Base-by-base conservation (phyloP, 2,888 invertebrate genomes). In the Parnassius apollo region DNA sequence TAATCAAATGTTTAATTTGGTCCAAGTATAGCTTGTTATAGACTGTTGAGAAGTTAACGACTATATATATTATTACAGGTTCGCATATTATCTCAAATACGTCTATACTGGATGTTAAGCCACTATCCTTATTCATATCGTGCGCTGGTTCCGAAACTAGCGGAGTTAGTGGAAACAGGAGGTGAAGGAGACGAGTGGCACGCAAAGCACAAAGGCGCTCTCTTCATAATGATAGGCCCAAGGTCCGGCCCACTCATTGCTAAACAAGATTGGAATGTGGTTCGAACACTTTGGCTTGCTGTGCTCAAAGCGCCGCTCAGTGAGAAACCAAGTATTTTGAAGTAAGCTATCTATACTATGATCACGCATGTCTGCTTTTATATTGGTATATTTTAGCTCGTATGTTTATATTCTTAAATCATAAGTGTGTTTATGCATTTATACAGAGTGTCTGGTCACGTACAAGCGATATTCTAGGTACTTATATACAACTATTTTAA, bases 281-380 rank as follows among this genome's bases (percentile, higher is more conserved):
- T 96, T 18, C 84, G 92, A 49, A 86, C 93, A 42, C 81, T 98
- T 0, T 98, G 98, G 97, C 96, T 97, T 0, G 94, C 95, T 1
- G 78, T 98, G 22, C 90, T 97, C 0, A 92, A 93, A 63, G 95
- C 97, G 0, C 95, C 95, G 67, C 95, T 96, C 56, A 97, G 97
- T 2, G 98, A 98, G 77, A 98, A 98, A 78, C 95, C 95, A 1
- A 96, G 95, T 51, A 95, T 97, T 59, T 94, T 96, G 57, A 88
- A 86, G 89, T 91, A 66, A 74, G 74, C 25, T 25, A 18, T 25
- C n/a, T 11, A 25, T 25, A 25, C 2, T 25, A 25, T 25, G 25
- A 25, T 25, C 2, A 25, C 25, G 25, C 25, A 2, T 2, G 25
- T 25, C 18, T 25, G 25, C 11, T 12, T 46, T 53, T 18, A 18